Conservation (phyloP, 2,113 vertebrate genomes). For the Brachionichthys hirsutus region DNA sequence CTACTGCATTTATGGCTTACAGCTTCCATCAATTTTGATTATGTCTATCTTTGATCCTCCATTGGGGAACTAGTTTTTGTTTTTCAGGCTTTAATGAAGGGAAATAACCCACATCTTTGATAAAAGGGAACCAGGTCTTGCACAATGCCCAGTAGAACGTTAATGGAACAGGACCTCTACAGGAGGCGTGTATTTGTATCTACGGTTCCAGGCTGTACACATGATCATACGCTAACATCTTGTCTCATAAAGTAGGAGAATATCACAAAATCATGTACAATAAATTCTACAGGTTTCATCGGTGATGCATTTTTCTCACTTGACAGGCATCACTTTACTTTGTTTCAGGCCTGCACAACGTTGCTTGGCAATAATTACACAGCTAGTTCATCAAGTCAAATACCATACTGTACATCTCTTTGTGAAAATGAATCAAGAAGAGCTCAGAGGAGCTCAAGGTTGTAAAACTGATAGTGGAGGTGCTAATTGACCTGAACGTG, state of each 20-base stretch:
- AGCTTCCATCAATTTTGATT: conserved; percentile 22
- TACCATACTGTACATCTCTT: conserved; percentile 13
- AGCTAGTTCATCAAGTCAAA: conserved; percentile 43
- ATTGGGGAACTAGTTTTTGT: conserved; percentile 6
- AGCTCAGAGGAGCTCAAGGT: conserved; percentile 12
- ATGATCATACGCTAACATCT: not conserved
- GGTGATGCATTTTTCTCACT: conserved; percentile 8
- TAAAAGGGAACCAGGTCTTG: conserved; percentile 17
- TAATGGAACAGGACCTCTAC: not conserved
- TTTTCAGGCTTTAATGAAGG: conserved; percentile 34
- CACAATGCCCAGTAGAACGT: conserved; percentile 12
- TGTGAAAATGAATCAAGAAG: conserved; percentile 34
- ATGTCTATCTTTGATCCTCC: conserved; percentile 42
- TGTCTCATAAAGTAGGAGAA: not conserved
- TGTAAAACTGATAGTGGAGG: conserved; percentile 16
- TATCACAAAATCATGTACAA: not conserved
- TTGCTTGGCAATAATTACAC: conserved; percentile 65
- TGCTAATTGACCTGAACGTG: conserved; percentile 35
- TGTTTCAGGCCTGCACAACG: conserved; percentile 40
- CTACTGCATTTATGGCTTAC: conserved; percentile 10
- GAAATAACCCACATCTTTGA: conserved; percentile 36
- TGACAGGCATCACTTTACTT: conserved; percentile 29
- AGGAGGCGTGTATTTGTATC: not conserved
- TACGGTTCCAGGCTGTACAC: not conserved
- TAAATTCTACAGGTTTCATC: conserved; percentile 5